Percentiles rank a stretch among this genome's conserved stretches.
phyloP scores from a whole-genome alignment of 2,888 invertebrate genomes.

The Nasonia oneida region DNA sequence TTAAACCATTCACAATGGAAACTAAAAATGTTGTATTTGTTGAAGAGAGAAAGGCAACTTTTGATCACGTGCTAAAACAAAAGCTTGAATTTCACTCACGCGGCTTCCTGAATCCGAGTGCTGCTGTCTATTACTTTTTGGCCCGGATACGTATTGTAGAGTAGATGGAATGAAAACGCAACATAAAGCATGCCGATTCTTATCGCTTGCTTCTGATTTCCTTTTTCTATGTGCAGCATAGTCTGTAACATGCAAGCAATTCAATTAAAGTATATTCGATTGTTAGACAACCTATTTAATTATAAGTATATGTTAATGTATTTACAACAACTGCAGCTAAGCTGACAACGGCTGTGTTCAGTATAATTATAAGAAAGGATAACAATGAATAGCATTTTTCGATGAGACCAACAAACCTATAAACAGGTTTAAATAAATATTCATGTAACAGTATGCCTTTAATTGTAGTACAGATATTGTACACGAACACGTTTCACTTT shows the following conservation, averaged over 20 bases:
- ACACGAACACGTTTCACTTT: no score
- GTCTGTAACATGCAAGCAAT: constrained; percentile 9
- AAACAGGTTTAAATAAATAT: no score
- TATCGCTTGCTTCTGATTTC: constrained; percentile 25
- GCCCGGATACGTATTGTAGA: constrained; percentile 37
- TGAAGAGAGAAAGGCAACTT: neutral
- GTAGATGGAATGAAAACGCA: constrained; percentile 34
- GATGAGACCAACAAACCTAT: no score
- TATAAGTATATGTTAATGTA: no score
- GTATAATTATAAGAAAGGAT: no score
- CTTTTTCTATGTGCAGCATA: constrained; percentile 34
- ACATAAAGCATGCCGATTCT: constrained; percentile 40
- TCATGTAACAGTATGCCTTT: no score
- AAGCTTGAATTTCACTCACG: constrained; percentile 16
- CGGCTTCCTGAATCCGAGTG: neutral
- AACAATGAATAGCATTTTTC: no score
- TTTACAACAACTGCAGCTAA: no score
- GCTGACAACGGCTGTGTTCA: no score
- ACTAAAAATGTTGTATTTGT: neutral
- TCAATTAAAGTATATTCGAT: neutral
- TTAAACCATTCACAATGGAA: constrained; percentile 43
- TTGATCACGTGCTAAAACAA: neutral
- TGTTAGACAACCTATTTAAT: no score
- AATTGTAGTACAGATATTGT: no score
- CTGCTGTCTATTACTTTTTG: constrained; percentile 46